Percentiles rank a stretch among this genome's conserved stretches.
Evolutionary conservation across 1,140 invertebrate species (phyloP).

Genomic region (Meloidogyne chitwoodi): DNA sequence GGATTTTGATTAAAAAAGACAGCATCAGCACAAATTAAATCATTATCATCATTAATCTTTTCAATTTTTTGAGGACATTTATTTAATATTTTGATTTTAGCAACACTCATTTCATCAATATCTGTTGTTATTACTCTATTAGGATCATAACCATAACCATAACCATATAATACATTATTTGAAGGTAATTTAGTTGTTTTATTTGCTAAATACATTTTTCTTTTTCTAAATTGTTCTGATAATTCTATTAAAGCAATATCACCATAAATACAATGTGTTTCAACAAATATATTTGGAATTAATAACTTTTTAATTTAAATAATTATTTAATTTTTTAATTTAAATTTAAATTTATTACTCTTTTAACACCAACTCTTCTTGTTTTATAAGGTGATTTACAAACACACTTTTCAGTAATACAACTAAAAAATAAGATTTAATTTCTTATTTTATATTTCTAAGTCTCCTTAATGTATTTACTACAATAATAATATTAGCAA

Average conservation of each 20-base stretch:
- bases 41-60: not conserved
- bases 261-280: not conserved
- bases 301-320: not conserved
- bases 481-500: too few species aligned
- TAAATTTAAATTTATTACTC: not conserved
- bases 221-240: not conserved
- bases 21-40: constrained; percentile 4
- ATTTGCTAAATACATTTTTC: not conserved
- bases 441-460: too few species aligned
- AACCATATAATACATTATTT: not conserved
- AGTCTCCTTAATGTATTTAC: too few species aligned
- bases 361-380: not conserved
- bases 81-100: not conserved
- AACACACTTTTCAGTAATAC: not conserved
- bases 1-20: not conserved
- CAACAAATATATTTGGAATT: constrained; percentile 3
- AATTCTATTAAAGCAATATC: constrained; percentile 5
- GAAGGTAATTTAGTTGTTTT: not conserved
- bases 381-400: not conserved
- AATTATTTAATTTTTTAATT: not conserved
- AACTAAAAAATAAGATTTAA: too few species aligned
- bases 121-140: not conserved
- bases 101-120: not conserved
- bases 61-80: constrained; percentile 1
- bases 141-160: constrained; percentile 9